Conservation (phyloP, 2,113 vertebrate species). For the Urocolius indicus region DNA sequence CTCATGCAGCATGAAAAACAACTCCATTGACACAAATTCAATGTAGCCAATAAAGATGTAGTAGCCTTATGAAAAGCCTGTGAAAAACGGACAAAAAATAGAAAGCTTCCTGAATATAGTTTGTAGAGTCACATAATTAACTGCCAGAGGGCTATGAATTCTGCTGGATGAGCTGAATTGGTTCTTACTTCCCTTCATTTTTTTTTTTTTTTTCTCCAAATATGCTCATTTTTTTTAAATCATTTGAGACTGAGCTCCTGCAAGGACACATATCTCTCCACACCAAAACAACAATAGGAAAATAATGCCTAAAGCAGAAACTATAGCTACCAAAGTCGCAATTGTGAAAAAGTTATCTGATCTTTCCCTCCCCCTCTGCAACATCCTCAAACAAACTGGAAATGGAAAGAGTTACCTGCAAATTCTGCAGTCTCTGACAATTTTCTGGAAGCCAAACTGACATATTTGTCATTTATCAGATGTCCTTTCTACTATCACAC, state of each 20-base stretch:
- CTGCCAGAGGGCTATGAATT: conserved; percentile 74
- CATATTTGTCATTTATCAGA: neutral
- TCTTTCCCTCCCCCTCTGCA: neutral
- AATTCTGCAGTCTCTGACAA: neutral
- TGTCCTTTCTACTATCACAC: neutral
- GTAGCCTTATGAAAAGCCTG: conserved; percentile 17
- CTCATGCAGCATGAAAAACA: conserved; percentile 59
- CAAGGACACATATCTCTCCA: conserved; percentile 1
- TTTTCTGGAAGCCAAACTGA: neutral
- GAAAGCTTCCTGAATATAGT: conserved; percentile 68
- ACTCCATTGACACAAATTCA: conserved; percentile 76
- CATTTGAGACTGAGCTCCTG: neutral
- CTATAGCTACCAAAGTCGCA: neutral
- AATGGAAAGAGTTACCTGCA: neutral
- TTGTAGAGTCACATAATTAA: conserved; percentile 79
- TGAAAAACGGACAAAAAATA: conserved; percentile 6
- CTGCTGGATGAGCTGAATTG: conserved; percentile 67
- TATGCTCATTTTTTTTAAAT: neutral
- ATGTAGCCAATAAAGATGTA: conserved; percentile 73
- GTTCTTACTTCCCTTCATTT: neutral
- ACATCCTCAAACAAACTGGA: neutral
- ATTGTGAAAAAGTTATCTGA: neutral
- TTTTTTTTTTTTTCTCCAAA: neutral
- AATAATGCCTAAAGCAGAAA: neutral
- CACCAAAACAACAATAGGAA: conserved; percentile 1